These are phyloP conservation scores for Tinamus major DNA, from an alignment of 2,797 vertebrate genomes.

Conservation along the genomic window DNA sequence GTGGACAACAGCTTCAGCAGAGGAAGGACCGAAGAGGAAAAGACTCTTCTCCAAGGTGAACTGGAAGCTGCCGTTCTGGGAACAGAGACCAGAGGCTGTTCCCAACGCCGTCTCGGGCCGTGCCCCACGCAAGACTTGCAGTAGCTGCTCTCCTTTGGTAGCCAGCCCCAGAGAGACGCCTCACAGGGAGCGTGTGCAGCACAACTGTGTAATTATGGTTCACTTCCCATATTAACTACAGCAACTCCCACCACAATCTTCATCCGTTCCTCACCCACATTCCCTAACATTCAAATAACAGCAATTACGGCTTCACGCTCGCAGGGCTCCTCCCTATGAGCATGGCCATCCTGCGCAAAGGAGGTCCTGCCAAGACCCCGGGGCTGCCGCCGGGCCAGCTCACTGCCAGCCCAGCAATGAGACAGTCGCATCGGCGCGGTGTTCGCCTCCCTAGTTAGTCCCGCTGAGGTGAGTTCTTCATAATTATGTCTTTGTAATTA, in stretches of 20 bases:
- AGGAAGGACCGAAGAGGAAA: neutral
- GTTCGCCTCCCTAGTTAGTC: neutral
- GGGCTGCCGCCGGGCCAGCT: neutral
- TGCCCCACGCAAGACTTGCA: accelerated
- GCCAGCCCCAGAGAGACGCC: neutral
- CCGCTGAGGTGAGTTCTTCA: neutral
- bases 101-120: accelerated
- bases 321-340: neutral
- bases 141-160: neutral
- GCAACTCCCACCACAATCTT: neutral
- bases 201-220: accelerated
- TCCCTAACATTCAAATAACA: neutral
- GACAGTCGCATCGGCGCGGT: accelerated
- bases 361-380: accelerated
- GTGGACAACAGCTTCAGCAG: neutral
- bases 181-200: neutral
- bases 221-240: neutral
- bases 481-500: constrained; percentile 4
- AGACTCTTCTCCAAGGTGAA: neutral
- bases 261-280: neutral
- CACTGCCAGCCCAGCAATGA: neutral
- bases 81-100: neutral
- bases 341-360: accelerated
- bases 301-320: accelerated
- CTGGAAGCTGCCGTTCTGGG: neutral